These are phyloP conservation scores for Drosophila hamatofila DNA, from an alignment of 2,888 invertebrate species.

Conservation along the genomic window DNA sequence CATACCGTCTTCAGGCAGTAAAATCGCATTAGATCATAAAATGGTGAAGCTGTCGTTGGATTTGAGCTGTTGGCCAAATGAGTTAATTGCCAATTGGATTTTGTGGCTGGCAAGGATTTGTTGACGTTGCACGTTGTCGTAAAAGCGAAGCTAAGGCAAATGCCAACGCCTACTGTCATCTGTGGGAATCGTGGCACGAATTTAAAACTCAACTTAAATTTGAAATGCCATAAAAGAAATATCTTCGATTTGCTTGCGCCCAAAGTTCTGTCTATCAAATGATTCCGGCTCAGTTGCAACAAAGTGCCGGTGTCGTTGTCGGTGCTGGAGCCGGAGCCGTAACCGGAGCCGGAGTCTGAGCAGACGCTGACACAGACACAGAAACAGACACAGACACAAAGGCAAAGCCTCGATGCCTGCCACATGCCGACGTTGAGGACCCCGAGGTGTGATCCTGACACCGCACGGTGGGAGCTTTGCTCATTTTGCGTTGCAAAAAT, in stretches of 20 bases:
- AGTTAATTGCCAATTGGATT: constrained; percentile 79
- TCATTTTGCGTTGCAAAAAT: not conserved
- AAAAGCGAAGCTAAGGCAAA: constrained; percentile 35
- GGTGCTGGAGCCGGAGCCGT: not conserved
- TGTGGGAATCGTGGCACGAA: constrained; percentile 20
- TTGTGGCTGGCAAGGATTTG: constrained; percentile 71
- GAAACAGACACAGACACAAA: constrained; percentile 15
- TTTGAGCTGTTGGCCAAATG: constrained; percentile 61
- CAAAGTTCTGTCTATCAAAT: constrained; percentile 56
- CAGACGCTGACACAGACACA: constrained; percentile 20
- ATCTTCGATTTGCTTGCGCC: constrained; percentile 23
- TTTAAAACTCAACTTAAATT: constrained; percentile 30
- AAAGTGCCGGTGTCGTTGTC: constrained; percentile 35
- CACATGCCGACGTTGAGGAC: constrained; percentile 40
- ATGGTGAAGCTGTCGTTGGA: constrained; percentile 34
- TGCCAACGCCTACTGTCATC: constrained; percentile 14
- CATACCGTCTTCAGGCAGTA: constrained; percentile 43
- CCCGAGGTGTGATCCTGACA: constrained; percentile 54
- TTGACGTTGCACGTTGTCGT: constrained; percentile 66
- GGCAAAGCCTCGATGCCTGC: constrained; percentile 21
- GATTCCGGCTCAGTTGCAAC: constrained; percentile 68
- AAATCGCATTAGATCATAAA: constrained; percentile 73
- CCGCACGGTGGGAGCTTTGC: not conserved
- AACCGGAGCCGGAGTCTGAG: constrained; percentile 16
- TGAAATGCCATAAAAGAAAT: constrained; percentile 32